Conservation (phyloP, 2,888 invertebrate species). For the Rhamphomyia laevipes region DNA sequence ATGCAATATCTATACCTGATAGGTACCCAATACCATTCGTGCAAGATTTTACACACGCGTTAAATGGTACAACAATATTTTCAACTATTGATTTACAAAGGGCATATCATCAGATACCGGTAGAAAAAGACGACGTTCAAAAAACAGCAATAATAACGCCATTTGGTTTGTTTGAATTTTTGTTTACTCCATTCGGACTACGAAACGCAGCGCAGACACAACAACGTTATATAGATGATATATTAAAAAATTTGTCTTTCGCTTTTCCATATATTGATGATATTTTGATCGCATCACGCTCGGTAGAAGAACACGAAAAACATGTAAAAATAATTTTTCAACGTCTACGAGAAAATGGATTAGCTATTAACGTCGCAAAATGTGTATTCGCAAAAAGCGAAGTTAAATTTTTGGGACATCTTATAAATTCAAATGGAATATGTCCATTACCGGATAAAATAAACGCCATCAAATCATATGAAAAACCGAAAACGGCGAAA, state of each 20-base stretch:
- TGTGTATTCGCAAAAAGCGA: neutral
- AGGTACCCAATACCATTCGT: conserved; percentile 8
- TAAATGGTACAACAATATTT: neutral
- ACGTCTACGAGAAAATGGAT: neutral
- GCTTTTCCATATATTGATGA: neutral
- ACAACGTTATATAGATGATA: neutral
- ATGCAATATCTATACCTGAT: neutral
- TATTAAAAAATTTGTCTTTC: neutral
- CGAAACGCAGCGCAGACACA: neutral
- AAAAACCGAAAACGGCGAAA: neutral
- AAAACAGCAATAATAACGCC: neutral
- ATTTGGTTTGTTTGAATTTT: neutral
- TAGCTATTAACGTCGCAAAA: neutral
- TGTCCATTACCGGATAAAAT: neutral
- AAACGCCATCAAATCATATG: neutral
- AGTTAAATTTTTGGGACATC: neutral
- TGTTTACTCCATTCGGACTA: neutral
- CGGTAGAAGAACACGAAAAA: neutral
- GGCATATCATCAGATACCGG: neutral
- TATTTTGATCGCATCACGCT: neutral
- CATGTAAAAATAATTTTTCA: neutral
- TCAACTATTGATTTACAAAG: neutral
- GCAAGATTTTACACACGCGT: neutral
- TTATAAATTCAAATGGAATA: neutral
- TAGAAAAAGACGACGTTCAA: neutral